A percentile compares a stretch with the other conserved stretches of the same genome.
Evolutionary conservation across 2,113 vertebrate species (phyloP).

Genomic region (Planiliza haematocheilus): DNA sequence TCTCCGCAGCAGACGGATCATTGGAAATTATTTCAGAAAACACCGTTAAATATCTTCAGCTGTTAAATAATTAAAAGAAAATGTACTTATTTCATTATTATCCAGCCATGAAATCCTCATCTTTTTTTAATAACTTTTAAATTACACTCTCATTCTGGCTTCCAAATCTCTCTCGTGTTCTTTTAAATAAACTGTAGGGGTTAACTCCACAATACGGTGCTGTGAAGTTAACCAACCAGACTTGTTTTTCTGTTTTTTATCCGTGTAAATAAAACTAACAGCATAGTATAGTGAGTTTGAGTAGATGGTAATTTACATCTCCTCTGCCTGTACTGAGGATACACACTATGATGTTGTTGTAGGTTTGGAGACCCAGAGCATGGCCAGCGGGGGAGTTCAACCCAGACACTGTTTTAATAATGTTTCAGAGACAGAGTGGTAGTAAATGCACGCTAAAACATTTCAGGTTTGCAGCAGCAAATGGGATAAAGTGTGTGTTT

Average conservation of each 20-base stretch:
- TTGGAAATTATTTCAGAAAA: no score
- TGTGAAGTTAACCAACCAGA: neutral
- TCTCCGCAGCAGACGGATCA: no score
- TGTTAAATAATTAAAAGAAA: no score
- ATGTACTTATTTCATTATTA: no score
- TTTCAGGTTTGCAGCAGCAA: no score
- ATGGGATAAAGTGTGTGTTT: no score
- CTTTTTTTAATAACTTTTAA: no score
- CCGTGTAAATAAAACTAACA: neutral
- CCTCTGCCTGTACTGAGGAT: constrained; percentile 10
- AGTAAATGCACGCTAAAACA: neutral
- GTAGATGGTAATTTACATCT: constrained; percentile 9
- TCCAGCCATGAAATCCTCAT: no score
- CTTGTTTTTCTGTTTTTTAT: neutral
- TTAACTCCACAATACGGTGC: neutral
- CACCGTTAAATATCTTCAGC: no score
- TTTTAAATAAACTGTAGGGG: no score
- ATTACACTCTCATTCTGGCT: no score
- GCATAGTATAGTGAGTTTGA: neutral
- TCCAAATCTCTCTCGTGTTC: no score
- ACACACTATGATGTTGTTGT: neutral
- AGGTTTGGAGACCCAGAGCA: neutral
- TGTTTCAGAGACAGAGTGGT: neutral
- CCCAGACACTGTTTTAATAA: constrained; percentile 37
- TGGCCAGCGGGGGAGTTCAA: constrained; percentile 18